Conservation (phyloP, 2,888 invertebrate genomes). For the Platycnemis pennipes region DNA sequence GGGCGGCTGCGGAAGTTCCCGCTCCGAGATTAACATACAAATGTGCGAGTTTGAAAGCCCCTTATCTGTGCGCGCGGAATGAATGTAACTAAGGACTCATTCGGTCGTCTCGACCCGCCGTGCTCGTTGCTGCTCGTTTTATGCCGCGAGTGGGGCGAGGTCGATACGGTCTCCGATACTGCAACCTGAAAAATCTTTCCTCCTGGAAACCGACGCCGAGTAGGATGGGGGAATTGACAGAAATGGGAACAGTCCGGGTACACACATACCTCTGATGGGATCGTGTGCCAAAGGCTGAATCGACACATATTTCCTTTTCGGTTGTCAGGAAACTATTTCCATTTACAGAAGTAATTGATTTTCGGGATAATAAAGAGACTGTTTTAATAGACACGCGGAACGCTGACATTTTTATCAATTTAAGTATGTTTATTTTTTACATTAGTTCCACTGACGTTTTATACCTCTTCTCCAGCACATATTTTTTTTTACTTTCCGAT, state of each 20-base stretch:
- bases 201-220: background rate
- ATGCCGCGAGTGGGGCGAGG: background rate
- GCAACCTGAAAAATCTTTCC: background rate
- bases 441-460: background rate
- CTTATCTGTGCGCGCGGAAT: conserved; percentile 1
- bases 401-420: background rate
- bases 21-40: background rate
- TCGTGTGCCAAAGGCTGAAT: background rate
- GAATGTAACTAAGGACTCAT: background rate
- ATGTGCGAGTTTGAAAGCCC: conserved; percentile 21
- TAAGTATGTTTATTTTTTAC: background rate
- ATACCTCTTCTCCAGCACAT: background rate
- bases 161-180: background rate
- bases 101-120: background rate
- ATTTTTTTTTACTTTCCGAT: background rate
- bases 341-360: background rate
- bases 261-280: background rate
- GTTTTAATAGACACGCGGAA: background rate
- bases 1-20: background rate
- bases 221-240: background rate
- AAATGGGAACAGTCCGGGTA: background rate
- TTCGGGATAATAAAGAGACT: background rate
- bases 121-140: background rate
- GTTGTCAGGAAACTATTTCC: background rate
- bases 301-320: background rate